phyloP scores from a whole-genome alignment of 2,113 vertebrate species.

The Brachionichthys hirsutus region DNA sequence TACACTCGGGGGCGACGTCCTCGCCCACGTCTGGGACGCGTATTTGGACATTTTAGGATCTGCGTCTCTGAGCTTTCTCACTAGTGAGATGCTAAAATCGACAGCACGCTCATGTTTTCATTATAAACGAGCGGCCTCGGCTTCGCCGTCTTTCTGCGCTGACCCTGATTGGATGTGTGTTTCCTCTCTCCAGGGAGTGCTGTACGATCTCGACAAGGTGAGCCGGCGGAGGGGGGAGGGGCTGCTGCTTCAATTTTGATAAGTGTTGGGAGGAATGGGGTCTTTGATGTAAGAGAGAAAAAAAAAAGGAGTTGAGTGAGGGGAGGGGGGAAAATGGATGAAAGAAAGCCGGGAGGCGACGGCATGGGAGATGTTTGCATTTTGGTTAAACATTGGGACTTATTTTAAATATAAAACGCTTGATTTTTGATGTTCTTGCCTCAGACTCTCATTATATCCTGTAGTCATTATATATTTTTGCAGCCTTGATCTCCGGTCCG shows the following conservation, averaged over 20 bases:
- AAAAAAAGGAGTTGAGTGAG: background rate
- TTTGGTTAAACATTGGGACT: background rate
- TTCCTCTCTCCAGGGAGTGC: conserved; percentile 84
- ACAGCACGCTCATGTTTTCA: background rate
- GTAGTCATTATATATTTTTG: background rate
- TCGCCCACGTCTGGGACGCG: background rate
- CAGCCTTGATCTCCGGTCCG: background rate
- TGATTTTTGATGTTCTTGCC: background rate
- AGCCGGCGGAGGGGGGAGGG: conserved; percentile 45
- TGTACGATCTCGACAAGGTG: conserved; percentile 98
- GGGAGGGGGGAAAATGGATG: too few species aligned
- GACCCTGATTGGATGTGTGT: conserved; percentile 33
- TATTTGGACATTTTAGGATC: background rate
- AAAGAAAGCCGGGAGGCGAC: too few species aligned
- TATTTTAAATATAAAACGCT: too few species aligned
- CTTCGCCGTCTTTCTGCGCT: conserved; percentile 6
- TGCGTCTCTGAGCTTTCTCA: background rate
- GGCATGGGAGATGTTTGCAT: background rate
- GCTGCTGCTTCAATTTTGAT: conserved; percentile 6
- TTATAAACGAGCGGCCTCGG: conserved; percentile 10
- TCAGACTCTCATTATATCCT: conserved; percentile 7
- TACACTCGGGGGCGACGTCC: background rate
- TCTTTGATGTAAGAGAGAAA: background rate
- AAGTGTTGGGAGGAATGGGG: background rate
- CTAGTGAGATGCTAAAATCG: background rate